Conservation (phyloP, 2,797 vertebrate genomes). For the Sebastes steindachneri region DNA sequence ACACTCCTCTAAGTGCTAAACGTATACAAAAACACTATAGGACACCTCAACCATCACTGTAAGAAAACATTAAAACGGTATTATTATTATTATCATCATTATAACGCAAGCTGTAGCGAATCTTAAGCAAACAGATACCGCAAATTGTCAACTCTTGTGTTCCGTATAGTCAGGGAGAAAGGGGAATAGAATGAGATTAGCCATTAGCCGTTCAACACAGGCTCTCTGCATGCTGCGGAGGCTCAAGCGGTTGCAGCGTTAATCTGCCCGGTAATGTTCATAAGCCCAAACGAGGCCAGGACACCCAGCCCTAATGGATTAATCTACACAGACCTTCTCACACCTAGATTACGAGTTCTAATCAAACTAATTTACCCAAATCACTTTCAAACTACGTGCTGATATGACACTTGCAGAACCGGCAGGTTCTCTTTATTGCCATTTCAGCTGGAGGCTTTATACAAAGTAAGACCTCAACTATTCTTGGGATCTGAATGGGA, state of each 20-base stretch:
- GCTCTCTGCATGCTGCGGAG: slow-evolving; percentile 65
- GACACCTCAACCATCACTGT: not conserved
- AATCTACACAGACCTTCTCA: slow-evolving; percentile 67
- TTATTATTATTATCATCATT: not conserved
- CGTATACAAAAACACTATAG: not conserved
- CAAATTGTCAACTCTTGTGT: slow-evolving; percentile 15
- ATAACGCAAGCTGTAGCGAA: not conserved
- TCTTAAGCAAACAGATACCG: not conserved
- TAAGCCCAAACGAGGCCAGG: slow-evolving; percentile 74
- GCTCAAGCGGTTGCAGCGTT: slow-evolving; percentile 74
- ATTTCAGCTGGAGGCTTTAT: slow-evolving; percentile 4
- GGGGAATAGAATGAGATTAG: slow-evolving; percentile 73
- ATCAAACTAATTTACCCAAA: slow-evolving; percentile 61
- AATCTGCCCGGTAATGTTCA: slow-evolving; percentile 80
- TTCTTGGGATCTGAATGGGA: not conserved
- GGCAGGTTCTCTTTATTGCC: not conserved
- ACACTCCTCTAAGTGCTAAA: not conserved
- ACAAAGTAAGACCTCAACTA: slow-evolving; percentile 13
- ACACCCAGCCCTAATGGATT: slow-evolving; percentile 72
- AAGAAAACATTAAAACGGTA: not conserved
- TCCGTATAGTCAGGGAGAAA: slow-evolving; percentile 39
- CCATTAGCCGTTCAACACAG: slow-evolving; percentile 68
- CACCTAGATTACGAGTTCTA: slow-evolving; percentile 59
- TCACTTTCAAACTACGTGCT: slow-evolving; percentile 39
- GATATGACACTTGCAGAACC: slow-evolving; percentile 38